Conservation (phyloP, 1,140 invertebrate species). For the Ptiloglossa arizonensis region DNA sequence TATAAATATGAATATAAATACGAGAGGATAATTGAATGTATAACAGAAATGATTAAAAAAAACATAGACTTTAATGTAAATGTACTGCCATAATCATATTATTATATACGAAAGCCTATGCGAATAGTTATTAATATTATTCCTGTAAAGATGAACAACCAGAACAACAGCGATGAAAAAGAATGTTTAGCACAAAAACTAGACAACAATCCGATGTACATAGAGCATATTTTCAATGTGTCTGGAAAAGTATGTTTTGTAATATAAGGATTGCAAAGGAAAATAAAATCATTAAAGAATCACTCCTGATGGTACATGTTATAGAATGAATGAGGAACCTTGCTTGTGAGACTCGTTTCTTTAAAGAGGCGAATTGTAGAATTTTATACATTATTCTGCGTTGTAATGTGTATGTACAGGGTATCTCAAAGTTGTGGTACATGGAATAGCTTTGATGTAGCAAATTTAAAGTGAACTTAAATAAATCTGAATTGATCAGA, state of each 20-base stretch:
- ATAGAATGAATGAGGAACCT: conserved; percentile 14
- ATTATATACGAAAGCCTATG: conserved; percentile 79
- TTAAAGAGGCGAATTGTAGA: not conserved
- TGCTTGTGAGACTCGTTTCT: not conserved
- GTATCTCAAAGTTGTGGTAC: conserved; percentile 20
- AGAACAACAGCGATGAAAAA: conserved; percentile 53
- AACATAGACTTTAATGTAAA: conserved; percentile 80
- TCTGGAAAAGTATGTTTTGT: conserved; percentile 82
- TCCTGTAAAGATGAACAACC: conserved; percentile 77
- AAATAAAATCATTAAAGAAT: conserved; percentile 79
- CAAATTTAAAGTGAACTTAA: not conserved
- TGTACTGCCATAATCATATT: conserved; percentile 82
- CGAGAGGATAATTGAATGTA: conserved; percentile 41
- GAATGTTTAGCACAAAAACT: conserved; percentile 75
- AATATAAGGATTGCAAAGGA: conserved; percentile 81
- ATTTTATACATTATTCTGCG: not conserved
- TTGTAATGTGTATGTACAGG: conserved; percentile 19
- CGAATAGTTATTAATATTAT: conserved; percentile 76
- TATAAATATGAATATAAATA: conserved; percentile 47
- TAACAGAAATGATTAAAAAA: conserved; percentile 46
- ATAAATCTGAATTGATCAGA: conserved; percentile 2
- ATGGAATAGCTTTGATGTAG: conserved; percentile 10
- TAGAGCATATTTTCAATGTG: conserved; percentile 82
- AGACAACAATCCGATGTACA: conserved; percentile 79
- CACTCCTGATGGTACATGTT: conserved; percentile 8